phyloP scores from a whole-genome alignment of 2,888 invertebrate genomes.

The Papilio gigon region DNA sequence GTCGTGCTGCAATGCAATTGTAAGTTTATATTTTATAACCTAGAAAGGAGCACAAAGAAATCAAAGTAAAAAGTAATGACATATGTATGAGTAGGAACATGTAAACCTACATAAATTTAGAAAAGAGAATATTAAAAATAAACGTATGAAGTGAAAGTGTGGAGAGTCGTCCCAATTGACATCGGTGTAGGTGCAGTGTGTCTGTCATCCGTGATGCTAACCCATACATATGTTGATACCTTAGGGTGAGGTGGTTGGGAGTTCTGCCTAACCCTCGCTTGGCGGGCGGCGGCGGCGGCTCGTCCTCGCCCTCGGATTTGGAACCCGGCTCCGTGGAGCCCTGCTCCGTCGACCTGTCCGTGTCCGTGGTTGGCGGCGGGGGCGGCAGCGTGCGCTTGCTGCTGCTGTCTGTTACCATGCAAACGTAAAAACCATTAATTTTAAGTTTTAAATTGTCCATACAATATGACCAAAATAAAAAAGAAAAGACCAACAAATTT shows the following conservation, averaged over 20 bases:
- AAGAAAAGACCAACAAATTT: too few species aligned
- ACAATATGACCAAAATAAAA: too few species aligned
- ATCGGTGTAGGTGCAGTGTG: slow-evolving; percentile 58
- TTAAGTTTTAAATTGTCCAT: background rate
- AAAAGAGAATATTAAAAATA: slow-evolving; percentile 46
- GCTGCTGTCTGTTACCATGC: slow-evolving; percentile 39
- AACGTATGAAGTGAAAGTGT: slow-evolving; percentile 44
- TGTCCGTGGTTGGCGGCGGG: slow-evolving; percentile 71
- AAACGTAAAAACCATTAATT: background rate
- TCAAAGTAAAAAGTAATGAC: slow-evolving; percentile 53
- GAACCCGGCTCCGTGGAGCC: slow-evolving; percentile 89
- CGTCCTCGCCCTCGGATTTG: slow-evolving; percentile 94
- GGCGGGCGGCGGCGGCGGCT: slow-evolving; percentile 85
- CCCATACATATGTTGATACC: slow-evolving; percentile 82
- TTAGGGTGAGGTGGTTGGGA: slow-evolving; percentile 95
- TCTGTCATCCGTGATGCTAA: slow-evolving; percentile 51
- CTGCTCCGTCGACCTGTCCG: slow-evolving; percentile 79
- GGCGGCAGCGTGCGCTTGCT: slow-evolving; percentile 56
- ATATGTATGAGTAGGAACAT: slow-evolving; percentile 74
- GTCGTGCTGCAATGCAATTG: slow-evolving; percentile 87
- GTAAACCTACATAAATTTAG: slow-evolving; percentile 63
- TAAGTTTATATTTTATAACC: slow-evolving; percentile 2
- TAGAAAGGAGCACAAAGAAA: background rate
- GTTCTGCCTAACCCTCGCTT: slow-evolving; percentile 91
- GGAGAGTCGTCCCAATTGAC: slow-evolving; percentile 51